Conservation (phyloP, 2,797 vertebrate species). For the Chelonia mydas region DNA sequence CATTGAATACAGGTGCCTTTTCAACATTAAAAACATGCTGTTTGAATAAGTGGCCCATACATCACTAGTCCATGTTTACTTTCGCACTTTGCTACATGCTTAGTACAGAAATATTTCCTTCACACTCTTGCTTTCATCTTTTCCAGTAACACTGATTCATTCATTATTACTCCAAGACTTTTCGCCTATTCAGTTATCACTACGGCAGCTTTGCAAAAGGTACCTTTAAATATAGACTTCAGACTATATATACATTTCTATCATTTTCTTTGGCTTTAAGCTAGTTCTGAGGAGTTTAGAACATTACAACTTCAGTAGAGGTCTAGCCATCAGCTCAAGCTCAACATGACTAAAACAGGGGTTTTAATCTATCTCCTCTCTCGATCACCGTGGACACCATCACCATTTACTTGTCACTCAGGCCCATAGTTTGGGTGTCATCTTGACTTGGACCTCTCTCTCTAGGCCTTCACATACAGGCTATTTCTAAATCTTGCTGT, state of each 20-base stretch:
- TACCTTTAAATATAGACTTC: background rate
- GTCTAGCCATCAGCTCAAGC: background rate
- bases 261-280: background rate
- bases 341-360: background rate
- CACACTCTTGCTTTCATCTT: background rate
- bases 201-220: background rate
- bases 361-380: background rate
- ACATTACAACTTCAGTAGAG: background rate
- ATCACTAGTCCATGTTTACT: background rate
- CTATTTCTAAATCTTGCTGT: background rate
- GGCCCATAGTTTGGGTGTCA: background rate
- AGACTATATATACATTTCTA: background rate
- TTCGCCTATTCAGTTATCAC: background rate
- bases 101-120: background rate
- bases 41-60: background rate
- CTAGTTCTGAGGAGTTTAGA: background rate
- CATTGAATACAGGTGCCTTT: background rate
- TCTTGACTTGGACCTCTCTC: background rate
- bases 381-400: background rate
- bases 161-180: background rate
- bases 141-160: background rate
- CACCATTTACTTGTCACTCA: background rate
- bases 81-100: background rate
- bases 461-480: background rate
- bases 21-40: background rate